Percentiles rank a stretch among this genome's conserved stretches.
These are phyloP conservation scores for Antrozous pallidus DNA, from an alignment of 2,797 vertebrate species.

Conservation along the genomic window DNA sequence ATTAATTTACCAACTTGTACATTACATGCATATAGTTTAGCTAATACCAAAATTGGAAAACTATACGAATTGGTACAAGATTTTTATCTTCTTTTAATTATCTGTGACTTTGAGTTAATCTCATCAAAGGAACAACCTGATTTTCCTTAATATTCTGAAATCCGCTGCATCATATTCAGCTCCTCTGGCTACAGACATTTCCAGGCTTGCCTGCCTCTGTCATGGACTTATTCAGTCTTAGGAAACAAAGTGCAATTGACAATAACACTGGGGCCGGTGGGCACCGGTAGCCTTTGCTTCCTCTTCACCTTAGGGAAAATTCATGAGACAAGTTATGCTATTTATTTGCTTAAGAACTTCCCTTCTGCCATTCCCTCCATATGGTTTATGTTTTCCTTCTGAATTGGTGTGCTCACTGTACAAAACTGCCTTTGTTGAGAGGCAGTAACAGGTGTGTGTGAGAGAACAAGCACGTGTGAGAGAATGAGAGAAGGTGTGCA, in stretches of 20 bases:
- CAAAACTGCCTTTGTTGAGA: slow-evolving; percentile 58
- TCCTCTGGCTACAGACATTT: background rate
- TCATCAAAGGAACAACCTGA: background rate
- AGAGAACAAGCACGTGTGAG: background rate
- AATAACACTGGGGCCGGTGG: slow-evolving; percentile 19
- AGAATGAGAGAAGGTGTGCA: background rate
- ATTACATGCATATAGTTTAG: background rate
- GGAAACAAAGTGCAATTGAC: slow-evolving; percentile 15
- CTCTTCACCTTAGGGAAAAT: slow-evolving; percentile 41
- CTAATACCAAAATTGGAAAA: background rate
- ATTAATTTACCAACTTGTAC: background rate
- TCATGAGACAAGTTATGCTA: slow-evolving; percentile 35
- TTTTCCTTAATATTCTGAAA: slow-evolving; percentile 5
- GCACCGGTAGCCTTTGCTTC: slow-evolving; percentile 9
- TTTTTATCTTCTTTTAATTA: background rate
- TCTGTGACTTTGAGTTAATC: background rate
- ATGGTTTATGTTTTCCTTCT: slow-evolving; percentile 55
- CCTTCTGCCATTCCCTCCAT: slow-evolving; percentile 33
- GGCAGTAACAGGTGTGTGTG: slow-evolving; percentile 55
- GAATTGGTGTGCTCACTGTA: slow-evolving; percentile 42
- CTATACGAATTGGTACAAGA: background rate
- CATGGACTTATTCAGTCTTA: background rate
- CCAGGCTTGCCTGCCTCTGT: background rate
- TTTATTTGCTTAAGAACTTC: slow-evolving; percentile 56
- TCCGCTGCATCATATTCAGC: background rate